These are phyloP conservation scores for Crypturellus tataupa DNA, from an alignment of 2,797 vertebrate species.

Conservation along the genomic window DNA sequence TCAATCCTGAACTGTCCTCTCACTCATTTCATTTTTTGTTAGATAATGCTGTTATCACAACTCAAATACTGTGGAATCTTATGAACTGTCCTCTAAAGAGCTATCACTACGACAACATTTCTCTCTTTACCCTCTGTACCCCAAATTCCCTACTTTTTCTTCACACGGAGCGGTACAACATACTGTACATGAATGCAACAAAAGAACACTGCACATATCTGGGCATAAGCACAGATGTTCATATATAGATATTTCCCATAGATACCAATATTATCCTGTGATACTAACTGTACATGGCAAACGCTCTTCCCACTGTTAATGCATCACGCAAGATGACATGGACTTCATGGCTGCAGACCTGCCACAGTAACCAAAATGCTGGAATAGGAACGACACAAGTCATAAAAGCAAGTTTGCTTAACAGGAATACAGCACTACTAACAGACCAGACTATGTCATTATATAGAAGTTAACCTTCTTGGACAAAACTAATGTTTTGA, in stretches of 20 bases:
- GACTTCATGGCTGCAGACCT: not conserved
- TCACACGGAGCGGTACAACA: fast-evolving
- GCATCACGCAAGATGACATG: not conserved
- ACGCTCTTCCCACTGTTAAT: not conserved
- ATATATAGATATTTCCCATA: not conserved
- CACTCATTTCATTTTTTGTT: not conserved
- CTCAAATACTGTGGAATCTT: not conserved
- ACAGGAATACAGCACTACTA: not conserved
- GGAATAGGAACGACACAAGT: not conserved
- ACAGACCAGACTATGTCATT: not conserved
- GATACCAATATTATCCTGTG: not conserved
- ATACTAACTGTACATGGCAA: not conserved
- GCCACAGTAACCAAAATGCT: not conserved
- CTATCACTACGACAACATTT: not conserved
- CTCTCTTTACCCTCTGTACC: not conserved
- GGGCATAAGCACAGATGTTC: fast-evolving
- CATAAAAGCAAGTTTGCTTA: not conserved
- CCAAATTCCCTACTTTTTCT: fast-evolving
- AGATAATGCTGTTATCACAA: not conserved
- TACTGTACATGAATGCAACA: not conserved
- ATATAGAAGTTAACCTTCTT: not conserved
- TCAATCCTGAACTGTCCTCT: fast-evolving
- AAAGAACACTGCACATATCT: not conserved
- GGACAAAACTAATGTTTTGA: not conserved
- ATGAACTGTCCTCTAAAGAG: not conserved